Evolutionary conservation across 1,140 invertebrate species (phyloP), one percentile per base, ranked within the genome.

Genomic region (Ectropis grisescens): DNA sequence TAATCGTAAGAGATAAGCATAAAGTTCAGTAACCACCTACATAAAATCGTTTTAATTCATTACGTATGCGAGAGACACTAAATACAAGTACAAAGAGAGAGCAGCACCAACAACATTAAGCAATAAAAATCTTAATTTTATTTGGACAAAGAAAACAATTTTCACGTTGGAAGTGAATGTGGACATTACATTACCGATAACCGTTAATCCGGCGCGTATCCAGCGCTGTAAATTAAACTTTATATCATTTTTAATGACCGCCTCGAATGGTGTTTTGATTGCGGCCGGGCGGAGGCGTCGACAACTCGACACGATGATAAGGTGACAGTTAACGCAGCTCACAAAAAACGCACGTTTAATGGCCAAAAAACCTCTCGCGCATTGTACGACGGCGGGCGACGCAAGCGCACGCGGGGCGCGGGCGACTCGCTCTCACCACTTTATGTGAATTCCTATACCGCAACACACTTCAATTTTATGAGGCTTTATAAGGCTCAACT

Each of bases 211-310:
- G 57, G 32, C 56, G 68, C 16, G 16, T 6, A 67, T 55, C 32
- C 60, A 59, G 39, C 36, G 70, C 37, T 66, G 68, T 81, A 81
- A 81, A 81, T 81, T 79, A 75, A 76, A 78, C 54, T 81, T 81
- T 79, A 81, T 81, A 74, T 78, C 64, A 81, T 75, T 81, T 81
- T 81, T 81, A 79, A 81, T 68, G 72, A 61, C 57, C 58, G 43
- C 37, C 51, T 58, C 65, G 69, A 76, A 81, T 76, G 69, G 71
- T 72, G 69, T 78, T 81, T 81, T 81, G 72, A 81, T 81, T 78
- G 71, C 76, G 55, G 64, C 52, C 42, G 61, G 55, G 62, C 69
- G 71, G 69, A 81, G 76, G 76, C 76, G 76, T 78, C 76, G 76
- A 81, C 76, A 81, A 76, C 59, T 72, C 70, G 57, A 75, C 76